Evolutionary conservation across 2,113 vertebrate genomes (phyloP).

Genomic region (Spea multiplicata): DNA sequence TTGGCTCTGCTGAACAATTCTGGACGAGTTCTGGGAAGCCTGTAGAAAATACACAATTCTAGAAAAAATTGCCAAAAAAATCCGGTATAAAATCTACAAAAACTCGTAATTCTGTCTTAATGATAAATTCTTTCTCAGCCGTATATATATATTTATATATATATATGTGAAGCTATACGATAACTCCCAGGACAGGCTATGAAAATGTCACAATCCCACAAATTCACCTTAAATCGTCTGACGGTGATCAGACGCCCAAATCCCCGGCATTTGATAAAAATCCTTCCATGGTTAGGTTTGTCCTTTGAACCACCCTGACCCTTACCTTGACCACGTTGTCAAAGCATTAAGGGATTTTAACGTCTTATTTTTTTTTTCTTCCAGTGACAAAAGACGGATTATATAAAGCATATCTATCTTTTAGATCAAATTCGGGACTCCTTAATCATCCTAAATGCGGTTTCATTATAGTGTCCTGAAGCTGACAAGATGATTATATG

Average conservation of each 20-base stretch:
- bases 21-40: no score
- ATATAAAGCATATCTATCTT: slow-evolving; percentile 10
- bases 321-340: slow-evolving; percentile 13
- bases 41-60: no score
- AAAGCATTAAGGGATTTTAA: slow-evolving; percentile 32
- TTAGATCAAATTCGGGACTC: background rate
- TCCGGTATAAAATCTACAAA: no score
- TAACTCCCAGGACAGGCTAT: background rate
- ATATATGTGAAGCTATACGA: background rate
- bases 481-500: background rate
- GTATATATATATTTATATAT: background rate
- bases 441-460: slow-evolving; percentile 2
- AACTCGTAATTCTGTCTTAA: no score
- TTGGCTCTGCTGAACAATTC: no score
- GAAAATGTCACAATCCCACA: background rate
- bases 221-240: slow-evolving; percentile 13
- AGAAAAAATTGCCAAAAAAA: no score
- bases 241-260: slow-evolving; percentile 26
- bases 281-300: slow-evolving; percentile 23
- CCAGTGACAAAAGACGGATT: slow-evolving; percentile 30
- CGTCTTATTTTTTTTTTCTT: background rate
- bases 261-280: slow-evolving; percentile 24
- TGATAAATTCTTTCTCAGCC: background rate
- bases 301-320: slow-evolving; percentile 31
- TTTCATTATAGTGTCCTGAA: background rate